Evolutionary conservation across 53 echinoderm and acorn worm species (phyloP).

Genomic region (Astropecten irregularis): DNA sequence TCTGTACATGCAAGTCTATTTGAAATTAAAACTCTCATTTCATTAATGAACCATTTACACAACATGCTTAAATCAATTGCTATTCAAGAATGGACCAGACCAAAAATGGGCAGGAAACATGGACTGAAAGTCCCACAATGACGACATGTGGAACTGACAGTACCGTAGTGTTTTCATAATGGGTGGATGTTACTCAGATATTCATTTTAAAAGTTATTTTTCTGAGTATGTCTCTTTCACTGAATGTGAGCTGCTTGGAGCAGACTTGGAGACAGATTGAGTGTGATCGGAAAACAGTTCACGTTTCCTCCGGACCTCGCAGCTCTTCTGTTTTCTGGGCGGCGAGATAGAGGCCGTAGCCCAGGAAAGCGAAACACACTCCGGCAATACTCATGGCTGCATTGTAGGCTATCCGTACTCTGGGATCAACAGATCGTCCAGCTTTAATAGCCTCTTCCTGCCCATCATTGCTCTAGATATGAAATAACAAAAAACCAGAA

Average conservation of each 20-base stretch:
- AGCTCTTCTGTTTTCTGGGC: constrained; percentile 20
- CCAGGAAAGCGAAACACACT: constrained; percentile 26
- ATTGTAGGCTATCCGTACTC: constrained; percentile 54
- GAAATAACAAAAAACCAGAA: background rate
- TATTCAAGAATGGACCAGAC: background rate
- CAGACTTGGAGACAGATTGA: no score
- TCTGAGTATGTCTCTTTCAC: no score
- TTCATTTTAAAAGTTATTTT: no score
- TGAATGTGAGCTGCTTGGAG: no score
- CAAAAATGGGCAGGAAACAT: constrained; percentile 3
- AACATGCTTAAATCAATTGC: background rate
- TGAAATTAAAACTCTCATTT: background rate
- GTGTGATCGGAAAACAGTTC: background rate
- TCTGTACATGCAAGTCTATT: background rate
- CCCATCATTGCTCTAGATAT: constrained; percentile 44
- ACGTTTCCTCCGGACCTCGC: background rate
- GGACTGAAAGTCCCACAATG: no score
- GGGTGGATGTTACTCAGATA: background rate
- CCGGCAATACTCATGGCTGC: constrained; percentile 45
- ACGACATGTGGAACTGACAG: background rate
- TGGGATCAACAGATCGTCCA: constrained; percentile 34
- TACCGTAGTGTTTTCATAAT: background rate
- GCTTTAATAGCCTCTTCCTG: constrained; percentile 43
- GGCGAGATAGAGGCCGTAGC: constrained; percentile 28
- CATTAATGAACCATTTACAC: background rate